Base-by-base conservation (phyloP, 1,140 invertebrate species). In the Branchinecta lindahli region DNA sequence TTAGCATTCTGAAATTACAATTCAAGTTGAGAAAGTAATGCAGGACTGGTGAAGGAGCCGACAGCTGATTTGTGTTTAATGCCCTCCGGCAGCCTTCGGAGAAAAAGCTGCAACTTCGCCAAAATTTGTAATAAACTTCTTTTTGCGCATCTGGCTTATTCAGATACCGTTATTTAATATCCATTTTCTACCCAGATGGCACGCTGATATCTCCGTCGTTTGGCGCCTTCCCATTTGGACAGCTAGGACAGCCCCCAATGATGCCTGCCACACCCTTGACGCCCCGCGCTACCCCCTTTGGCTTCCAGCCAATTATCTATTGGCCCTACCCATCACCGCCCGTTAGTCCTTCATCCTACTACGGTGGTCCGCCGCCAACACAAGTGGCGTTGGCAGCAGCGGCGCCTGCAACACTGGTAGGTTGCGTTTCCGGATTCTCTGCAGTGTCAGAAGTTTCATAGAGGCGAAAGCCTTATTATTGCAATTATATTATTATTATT, bases 321-420 rank as follows among this genome's bases (percentile, higher is more conserved):
- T 94, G 91, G 91, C 87, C 88, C 0, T 94, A 94, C 80, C 91
- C 92, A 12, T 93, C 90, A 73, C 91, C 91, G 46, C 92, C 92
- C 0, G 90, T 94, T 1, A 93, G 91, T 46, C 91, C 91, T 8
- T 92, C 88, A 1, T 87, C 87, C 74, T 91, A 91, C 78, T 91
- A 88, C 77, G 83, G 83, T 72, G 82, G 81, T 75, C 81, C 84
- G 75, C 80, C 72, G 74, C 78, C 73, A n/a, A 70, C 72, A n/a
- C 70, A 73, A 80, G 44, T 80, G 77, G 77, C 75, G 44, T 71
- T 79, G 70, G 79, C 73, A 66, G 72, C 70, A 8, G 65, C 78
- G 70, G 66, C 70, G 46, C 77, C 74, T 45, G 78, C 79, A 15
- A 76, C 76, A 61, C 6, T 61, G 52, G 52, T 61, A 61, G 18